Base-by-base conservation (phyloP, 2,113 vertebrate genomes). In the Garra rufa region DNA sequence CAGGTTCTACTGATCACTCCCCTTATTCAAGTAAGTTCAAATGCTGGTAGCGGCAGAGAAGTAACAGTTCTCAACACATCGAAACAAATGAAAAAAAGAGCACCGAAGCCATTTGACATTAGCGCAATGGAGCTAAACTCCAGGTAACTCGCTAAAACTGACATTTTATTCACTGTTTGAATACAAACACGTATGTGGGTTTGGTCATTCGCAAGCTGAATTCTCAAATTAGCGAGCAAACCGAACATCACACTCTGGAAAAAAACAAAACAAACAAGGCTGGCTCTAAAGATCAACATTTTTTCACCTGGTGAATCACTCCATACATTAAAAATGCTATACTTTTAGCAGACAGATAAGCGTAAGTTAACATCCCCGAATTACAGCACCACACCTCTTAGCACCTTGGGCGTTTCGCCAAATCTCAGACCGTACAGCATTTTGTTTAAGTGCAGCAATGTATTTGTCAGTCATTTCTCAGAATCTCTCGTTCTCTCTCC, bases 11-110 rank as follows among this genome's bases (percentile, higher is more conserved):
- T 83, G 30, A 83, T 83, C 67, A 34, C 50, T 75, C 41, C 81
- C 65, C 41, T 50, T n/a, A 30, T 89, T 87, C 86, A 89, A 89
- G 88, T 89, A 84, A 77, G 78, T 89, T 88, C 43, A 86, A 91
- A 88, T 86, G 92, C 92, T 92, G 92, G 90, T 92, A 87, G 91
- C 83, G 87, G 90, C 79, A 26, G 86, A 91, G 82, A 85, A 85
- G 86, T 84, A 76, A 88, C 85, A 8, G 84, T 85, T 87, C 76
- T 85, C 38, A 41, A 61, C 13, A 24, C 17, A 61, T 24, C 19
- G 28, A 82, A 76, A 48, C 57, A 63, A 55, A 76, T 11, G 67
- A 82, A 73, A 82, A 73, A 87, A 67, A 85, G 83, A 80, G 76
- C 74, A 83, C 67, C 55, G 2, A 71, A 59, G 70, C 52, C 3